Conservation (phyloP, 1,140 invertebrate species). For the Ladona fulva region DNA sequence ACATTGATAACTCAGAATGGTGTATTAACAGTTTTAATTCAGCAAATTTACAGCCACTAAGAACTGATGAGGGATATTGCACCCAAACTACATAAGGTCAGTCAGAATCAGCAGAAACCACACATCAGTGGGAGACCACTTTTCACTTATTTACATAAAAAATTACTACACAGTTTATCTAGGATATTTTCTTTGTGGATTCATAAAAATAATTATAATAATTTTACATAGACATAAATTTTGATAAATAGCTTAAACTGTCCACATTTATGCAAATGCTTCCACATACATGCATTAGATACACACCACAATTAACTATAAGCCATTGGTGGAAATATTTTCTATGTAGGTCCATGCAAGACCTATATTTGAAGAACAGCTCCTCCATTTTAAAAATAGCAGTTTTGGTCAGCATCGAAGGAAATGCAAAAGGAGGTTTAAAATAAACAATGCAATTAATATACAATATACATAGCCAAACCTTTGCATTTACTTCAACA, state of each 20-base stretch:
- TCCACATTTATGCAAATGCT: background rate
- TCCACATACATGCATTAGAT: background rate
- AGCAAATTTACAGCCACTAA: conserved; percentile 1
- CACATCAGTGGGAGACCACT: background rate
- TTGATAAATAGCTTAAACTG: background rate
- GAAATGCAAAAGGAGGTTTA: background rate
- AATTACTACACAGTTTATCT: background rate
- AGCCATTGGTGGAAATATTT: no score
- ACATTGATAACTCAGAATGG: background rate
- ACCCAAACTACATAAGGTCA: background rate
- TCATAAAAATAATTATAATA: background rate
- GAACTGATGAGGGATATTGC: background rate
- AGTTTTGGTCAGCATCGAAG: background rate
- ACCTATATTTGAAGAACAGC: background rate
- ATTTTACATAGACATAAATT: background rate
- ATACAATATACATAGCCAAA: background rate
- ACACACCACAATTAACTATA: no score
- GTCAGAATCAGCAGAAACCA: background rate
- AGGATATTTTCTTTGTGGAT: background rate
- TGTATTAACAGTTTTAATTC: conserved; percentile 3
- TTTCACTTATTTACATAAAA: background rate
- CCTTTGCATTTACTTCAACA: background rate
- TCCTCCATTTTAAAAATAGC: background rate
- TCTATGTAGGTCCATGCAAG: no score
- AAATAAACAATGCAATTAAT: background rate